Conservation (phyloP, 2,113 vertebrate species). For the Etia nguti region DNA sequence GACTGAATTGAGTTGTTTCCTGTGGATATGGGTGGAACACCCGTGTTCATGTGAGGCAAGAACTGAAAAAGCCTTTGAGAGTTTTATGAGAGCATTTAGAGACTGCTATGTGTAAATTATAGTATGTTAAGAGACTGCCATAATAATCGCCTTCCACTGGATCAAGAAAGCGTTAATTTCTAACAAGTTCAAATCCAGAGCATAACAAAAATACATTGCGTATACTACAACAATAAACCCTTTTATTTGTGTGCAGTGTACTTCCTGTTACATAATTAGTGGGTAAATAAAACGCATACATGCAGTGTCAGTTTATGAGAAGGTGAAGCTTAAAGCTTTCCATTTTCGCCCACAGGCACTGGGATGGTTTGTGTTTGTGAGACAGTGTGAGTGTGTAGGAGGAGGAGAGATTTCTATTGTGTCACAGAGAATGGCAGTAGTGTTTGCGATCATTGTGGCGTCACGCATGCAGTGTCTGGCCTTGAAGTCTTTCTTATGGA, state of each 20-base stretch:
- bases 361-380: background rate
- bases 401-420: slow-evolving; percentile 34
- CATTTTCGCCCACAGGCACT: background rate
- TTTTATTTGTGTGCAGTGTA: background rate
- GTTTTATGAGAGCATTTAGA: background rate
- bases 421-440: slow-evolving; percentile 27
- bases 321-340: slow-evolving; percentile 11
- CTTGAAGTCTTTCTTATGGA: slow-evolving; percentile 55
- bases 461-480: slow-evolving; percentile 32
- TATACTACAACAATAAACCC: background rate
- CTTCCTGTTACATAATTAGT: background rate
- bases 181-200: background rate
- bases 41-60: background rate
- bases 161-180: background rate
- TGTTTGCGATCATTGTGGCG: slow-evolving; percentile 29
- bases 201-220: background rate
- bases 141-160: background rate
- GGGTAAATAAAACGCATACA: background rate
- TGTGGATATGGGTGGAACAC: slow-evolving; percentile 24
- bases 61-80: background rate
- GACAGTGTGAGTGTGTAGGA: background rate
- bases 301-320: slow-evolving; percentile 9
- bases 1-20: slow-evolving; percentile 20
- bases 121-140: background rate
- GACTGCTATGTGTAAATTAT: background rate